These are phyloP conservation scores for Heteropelma amictum DNA, from an alignment of 2,888 invertebrate species.

Conservation along the genomic window DNA sequence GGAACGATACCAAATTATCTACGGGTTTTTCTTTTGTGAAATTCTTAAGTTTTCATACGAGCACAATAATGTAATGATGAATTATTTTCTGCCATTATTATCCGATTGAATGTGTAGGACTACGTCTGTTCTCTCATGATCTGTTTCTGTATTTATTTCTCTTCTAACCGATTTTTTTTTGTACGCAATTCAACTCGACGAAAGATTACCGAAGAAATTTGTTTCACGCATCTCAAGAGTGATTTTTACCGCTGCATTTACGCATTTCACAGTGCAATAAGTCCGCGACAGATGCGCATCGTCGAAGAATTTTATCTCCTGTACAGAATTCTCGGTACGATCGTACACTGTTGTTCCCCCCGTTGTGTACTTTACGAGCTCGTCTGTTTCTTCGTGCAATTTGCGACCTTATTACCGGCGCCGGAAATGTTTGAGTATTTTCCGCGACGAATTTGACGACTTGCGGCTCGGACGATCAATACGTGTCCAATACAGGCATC, in stretches of 20 bases:
- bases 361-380: slow-evolving; percentile 65
- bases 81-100: too few species aligned
- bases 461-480: background rate
- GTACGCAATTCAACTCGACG: slow-evolving; percentile 42
- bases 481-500: background rate
- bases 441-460: background rate
- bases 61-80: too few species aligned
- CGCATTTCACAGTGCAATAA: slow-evolving; percentile 75
- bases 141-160: slow-evolving; percentile 14
- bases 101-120: too few species aligned
- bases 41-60: too few species aligned
- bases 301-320: slow-evolving; percentile 38
- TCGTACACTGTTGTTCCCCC: slow-evolving; percentile 56
- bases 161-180: background rate
- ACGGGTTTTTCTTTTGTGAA: too few species aligned
- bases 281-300: slow-evolving; percentile 67
- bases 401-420: slow-evolving; percentile 51
- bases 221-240: slow-evolving; percentile 64
- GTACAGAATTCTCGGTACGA: slow-evolving; percentile 59
- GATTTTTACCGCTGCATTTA: slow-evolving; percentile 63
- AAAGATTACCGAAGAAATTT: slow-evolving; percentile 54
- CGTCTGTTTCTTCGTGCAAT: slow-evolving; percentile 34
- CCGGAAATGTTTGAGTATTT: slow-evolving; percentile 35
- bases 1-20: slow-evolving; percentile 3
- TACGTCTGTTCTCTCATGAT: background rate